Evolutionary conservation across 2,113 vertebrate species (phyloP).

Genomic region (Aleadryas rufinucha): DNA sequence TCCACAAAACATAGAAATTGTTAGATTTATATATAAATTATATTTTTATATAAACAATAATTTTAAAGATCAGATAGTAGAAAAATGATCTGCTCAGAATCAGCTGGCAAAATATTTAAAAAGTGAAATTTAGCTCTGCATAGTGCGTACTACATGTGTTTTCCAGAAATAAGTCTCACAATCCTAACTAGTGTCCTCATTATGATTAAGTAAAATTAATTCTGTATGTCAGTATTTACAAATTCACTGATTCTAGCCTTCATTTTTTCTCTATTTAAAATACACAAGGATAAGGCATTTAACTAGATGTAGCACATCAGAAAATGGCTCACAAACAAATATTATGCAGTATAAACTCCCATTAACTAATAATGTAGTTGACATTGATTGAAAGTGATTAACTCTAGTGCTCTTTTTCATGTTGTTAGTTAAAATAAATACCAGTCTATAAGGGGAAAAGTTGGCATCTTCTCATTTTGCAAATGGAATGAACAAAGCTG

Average conservation of each 20-base stretch:
- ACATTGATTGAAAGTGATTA: constrained; percentile 82
- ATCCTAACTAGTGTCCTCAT: not conserved
- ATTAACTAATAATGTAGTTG: constrained; percentile 78
- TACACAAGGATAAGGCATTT: constrained; percentile 70
- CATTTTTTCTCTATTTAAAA: constrained; percentile 68
- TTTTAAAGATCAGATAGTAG: not conserved
- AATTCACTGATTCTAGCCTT: constrained; percentile 64
- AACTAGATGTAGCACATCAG: constrained; percentile 75
- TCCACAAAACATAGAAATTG: not conserved
- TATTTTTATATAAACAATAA: not conserved
- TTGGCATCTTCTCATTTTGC: constrained; percentile 70
- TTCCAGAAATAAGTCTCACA: not conserved
- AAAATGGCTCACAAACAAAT: constrained; percentile 76
- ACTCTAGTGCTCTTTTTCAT: constrained; percentile 72
- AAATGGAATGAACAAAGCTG: constrained; percentile 68
- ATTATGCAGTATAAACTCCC: constrained; percentile 75
- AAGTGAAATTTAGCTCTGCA: not conserved
- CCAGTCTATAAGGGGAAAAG: constrained; percentile 59
- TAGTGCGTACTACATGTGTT: fast-evolving
- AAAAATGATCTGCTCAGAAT: not conserved
- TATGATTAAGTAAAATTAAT: constrained; percentile 57
- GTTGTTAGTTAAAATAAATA: constrained; percentile 80
- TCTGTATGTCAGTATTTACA: constrained; percentile 40
- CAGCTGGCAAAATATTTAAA: not conserved
- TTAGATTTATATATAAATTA: not conserved